Conservation (phyloP, 2,113 vertebrate species). For the Pachypanchax playfairii region DNA sequence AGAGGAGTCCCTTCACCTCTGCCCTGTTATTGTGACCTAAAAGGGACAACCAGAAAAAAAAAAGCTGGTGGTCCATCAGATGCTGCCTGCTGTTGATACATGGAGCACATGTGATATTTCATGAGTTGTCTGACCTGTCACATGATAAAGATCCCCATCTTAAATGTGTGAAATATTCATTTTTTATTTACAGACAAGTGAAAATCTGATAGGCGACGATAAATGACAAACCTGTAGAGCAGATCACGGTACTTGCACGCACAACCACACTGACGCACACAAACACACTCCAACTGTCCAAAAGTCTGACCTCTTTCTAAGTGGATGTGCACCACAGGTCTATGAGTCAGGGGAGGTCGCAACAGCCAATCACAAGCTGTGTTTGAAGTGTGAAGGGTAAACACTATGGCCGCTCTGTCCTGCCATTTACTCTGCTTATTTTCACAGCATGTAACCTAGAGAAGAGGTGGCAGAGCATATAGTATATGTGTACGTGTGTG, state of each 20-base stretch:
- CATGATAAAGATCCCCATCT: slow-evolving; percentile 24
- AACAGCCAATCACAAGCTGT: slow-evolving; percentile 75
- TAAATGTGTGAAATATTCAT: slow-evolving; percentile 41
- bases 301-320: slow-evolving; percentile 69
- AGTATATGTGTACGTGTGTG: slow-evolving; percentile 34
- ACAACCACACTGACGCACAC: slow-evolving; percentile 6
- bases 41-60: slow-evolving; percentile 42
- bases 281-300: slow-evolving; percentile 33
- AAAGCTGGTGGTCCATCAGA: slow-evolving; percentile 58
- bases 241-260: slow-evolving; percentile 16
- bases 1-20: slow-evolving; percentile 82
- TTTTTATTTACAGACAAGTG: slow-evolving; percentile 13
- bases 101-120: slow-evolving; percentile 41
- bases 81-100: slow-evolving; percentile 30
- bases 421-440: slow-evolving; percentile 76
- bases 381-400: slow-evolving; percentile 79
- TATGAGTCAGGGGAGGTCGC: slow-evolving; percentile 67
- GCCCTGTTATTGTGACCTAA: slow-evolving; percentile 80
- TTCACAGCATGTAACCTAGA: slow-evolving; percentile 71
- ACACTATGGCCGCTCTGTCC: slow-evolving; percentile 65
- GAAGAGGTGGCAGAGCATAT: slow-evolving; percentile 58
- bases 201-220: slow-evolving; percentile 23
- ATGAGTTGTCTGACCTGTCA: slow-evolving; percentile 48
- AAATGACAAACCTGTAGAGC: slow-evolving; percentile 43
- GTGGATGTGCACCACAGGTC: slow-evolving; percentile 70